Percentiles rank a stretch among this genome's conserved stretches.
These are phyloP conservation scores for Linnaemya vulpina DNA, from an alignment of 2,888 invertebrate species.

Conservation along the genomic window DNA sequence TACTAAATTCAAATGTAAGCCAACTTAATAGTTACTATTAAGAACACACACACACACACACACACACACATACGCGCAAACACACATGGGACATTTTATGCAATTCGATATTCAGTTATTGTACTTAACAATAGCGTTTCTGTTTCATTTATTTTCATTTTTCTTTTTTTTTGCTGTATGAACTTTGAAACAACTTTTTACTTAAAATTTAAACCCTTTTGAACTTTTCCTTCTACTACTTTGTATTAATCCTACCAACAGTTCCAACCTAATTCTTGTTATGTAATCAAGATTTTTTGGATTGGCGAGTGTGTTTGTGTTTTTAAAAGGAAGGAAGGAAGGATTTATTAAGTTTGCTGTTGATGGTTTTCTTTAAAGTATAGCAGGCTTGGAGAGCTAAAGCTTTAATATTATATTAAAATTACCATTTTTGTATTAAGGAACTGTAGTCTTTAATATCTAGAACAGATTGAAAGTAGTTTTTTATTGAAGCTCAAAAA, in stretches of 20 bases:
- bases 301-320: not conserved
- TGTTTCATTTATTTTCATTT: too few species aligned
- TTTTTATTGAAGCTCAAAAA: too few species aligned
- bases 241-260: not conserved
- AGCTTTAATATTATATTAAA: not conserved
- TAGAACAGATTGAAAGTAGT: too few species aligned
- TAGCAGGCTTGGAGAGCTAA: not conserved
- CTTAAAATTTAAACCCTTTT: not conserved
- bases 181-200: not conserved
- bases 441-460: too few species aligned
- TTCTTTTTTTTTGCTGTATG: not conserved
- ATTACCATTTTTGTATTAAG: too few species aligned
- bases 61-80: not conserved
- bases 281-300: not conserved
- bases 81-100: not conserved
- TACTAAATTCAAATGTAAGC: constrained; percentile 94
- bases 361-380: not conserved
- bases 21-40: constrained; percentile 31
- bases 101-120: not conserved
- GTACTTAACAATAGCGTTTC: not conserved
- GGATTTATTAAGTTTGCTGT: not conserved
- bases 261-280: not conserved
- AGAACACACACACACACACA: not conserved
- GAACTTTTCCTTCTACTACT: not conserved
- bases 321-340: not conserved